Evolutionary conservation across 2,113 vertebrate species (phyloP), one percentile per base, ranked within the genome.

Genomic region (Pedionomus torquatus): DNA sequence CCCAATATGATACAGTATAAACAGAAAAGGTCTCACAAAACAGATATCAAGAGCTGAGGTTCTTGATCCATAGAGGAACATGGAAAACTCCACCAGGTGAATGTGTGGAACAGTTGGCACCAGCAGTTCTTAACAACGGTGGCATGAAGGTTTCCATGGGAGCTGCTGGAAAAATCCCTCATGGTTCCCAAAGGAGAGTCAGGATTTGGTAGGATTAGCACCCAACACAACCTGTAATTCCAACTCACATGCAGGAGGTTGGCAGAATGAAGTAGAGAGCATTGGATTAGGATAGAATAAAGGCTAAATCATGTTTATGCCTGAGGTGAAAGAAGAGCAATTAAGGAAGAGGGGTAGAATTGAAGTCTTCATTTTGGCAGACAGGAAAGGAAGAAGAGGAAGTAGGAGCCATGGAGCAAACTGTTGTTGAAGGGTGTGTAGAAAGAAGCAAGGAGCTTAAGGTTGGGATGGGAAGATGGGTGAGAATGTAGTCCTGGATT

Each of bases 391-490:
- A 71, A 75, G 10, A 43, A 10, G 26, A 71, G 21, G 10, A 84
- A 78, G 55, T 31, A 71, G 30, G 30, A 79, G 35, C 11, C 33
- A 82, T 25, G n/a, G 21, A 71, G 13, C n/a, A 11, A 83, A 46
- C 5, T 75, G 39, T 13, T 71, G 9, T 35, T 65, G 61, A 72
- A 79, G 43, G 51, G 28, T 74, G 26, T 92, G 28, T 52, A 65
- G 54, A 77, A 87, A 46, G 64, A 91, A 87, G 21, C 28, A 78
- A 81, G n/a, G 57, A 93, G 15, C 43, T 84, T 93, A 75, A 94
- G 35, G 11, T 0, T 87, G 65, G 13, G 43, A 91, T 46, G 4
- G 26, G 12, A 87, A 85, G 5, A 63, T 33, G 16, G 5, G 25
- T 60, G 10, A 17, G 83, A 79, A 12, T 28, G 11, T 26, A 93